Evolutionary conservation across 2,113 vertebrate genomes (phyloP), one percentile per base, ranked within the genome.

Genomic region (Pica pica): DNA sequence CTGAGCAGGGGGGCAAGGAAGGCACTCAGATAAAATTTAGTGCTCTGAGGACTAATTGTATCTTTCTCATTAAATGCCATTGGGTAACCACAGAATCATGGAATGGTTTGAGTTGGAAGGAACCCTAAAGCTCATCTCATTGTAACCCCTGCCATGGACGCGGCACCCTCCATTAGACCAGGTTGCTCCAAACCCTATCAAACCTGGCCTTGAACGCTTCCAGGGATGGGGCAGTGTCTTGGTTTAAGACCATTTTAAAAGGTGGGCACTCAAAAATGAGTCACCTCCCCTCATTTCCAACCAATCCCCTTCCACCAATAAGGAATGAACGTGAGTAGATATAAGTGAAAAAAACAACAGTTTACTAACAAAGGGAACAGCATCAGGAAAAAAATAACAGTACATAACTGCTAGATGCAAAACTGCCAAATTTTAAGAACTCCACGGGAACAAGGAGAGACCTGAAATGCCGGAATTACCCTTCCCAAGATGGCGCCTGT

Each of bases 361-460:
- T 33, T 16, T 10, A 10, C 28, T 16, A 12, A 69, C 53, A 60
- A 77, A 37, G 2, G 11, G 31, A 77, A 12, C 18, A 69, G 5
- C 46, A 77, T 28, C 12, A 53, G 33, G 14, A 11, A 52, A 77
- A 69, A 76, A 52, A 13, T 4, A 52, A 16, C 27, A 37, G 10
- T 7, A 69, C 28, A 16, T 28, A 33, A 69, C 27, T 19, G 15
- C 61, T 46, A 39, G 55, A 19, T 5, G 35, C 12, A 69, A 16
- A 87, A 27, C 3, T 46, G 10, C 22, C 53, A 10, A 22, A 18
- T 16, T 7, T 77, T 17, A 22, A 15, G n/a, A 52, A 22, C 11
- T 7, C 20, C 31, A 52, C 0, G 0, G 37, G 11, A 33, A 69
- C 33, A 33, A 33, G 35, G 15, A 27, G 14, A 52, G 23, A 60